Conservation (phyloP, 2,113 vertebrate genomes). For the Eclectus roratus region DNA sequence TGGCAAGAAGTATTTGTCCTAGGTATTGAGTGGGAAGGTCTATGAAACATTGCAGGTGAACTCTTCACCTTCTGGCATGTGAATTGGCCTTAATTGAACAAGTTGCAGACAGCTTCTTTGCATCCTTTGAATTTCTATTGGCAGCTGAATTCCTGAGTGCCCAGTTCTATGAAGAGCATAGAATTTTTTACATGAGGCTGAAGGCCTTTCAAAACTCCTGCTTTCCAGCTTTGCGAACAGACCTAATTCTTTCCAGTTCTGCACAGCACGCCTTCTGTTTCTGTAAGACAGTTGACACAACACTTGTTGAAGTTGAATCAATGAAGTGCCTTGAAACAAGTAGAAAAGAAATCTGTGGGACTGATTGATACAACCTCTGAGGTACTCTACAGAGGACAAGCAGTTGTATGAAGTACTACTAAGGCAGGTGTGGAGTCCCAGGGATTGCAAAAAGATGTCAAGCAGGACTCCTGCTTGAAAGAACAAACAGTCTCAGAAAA, state of each 20-base stretch:
- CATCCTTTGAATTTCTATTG: neutral
- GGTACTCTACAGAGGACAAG: neutral
- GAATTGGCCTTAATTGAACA: neutral
- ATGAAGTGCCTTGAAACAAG: neutral
- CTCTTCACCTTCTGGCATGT: neutral
- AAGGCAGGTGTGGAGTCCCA: neutral
- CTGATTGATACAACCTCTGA: neutral
- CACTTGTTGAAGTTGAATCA: neutral
- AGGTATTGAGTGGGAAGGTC: neutral
- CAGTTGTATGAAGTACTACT: neutral
- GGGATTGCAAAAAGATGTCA: neutral
- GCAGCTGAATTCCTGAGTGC: conserved; percentile 11
- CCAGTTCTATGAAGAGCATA: neutral
- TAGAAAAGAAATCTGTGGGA: neutral
- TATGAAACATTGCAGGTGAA: neutral
- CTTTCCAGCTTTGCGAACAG: conserved; percentile 11
- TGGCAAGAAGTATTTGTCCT: rapidly evolving
- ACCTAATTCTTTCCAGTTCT: conserved; percentile 15
- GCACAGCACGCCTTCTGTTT: neutral
- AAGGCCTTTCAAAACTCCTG: neutral
- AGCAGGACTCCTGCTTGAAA: neutral
- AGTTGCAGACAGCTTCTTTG: neutral
- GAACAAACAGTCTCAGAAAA: neutral
- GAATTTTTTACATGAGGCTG: neutral
- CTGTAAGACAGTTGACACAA: neutral